Percentiles rank a stretch among this genome's conserved stretches.
Evolutionary conservation across 2,888 invertebrate species (phyloP).

Genomic region (Cheilosia scutellata): DNA sequence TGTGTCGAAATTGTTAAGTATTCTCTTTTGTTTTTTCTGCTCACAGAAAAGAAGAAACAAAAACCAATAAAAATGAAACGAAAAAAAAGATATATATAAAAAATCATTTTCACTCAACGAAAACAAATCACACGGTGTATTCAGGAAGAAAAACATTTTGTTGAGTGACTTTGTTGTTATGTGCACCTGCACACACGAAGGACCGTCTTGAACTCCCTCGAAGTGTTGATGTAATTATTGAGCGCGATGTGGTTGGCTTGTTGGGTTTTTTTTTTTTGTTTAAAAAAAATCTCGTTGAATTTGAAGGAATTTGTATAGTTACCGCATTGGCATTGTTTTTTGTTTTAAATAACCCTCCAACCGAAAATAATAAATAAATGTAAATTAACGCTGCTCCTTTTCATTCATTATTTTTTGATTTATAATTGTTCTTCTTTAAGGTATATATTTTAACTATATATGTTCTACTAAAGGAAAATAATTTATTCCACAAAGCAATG

Average conservation of each 20-base stretch:
- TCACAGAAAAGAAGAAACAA: constrained; percentile 61
- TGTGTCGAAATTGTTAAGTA: constrained; percentile 74
- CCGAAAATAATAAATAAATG: neutral
- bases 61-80: neutral
- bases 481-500: constrained; percentile 63
- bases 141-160: constrained; percentile 24
- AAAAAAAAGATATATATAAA: too few species aligned
- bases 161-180: neutral
- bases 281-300: neutral
- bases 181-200: neutral
- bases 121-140: constrained; percentile 30
- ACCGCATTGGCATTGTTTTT: constrained; percentile 22
- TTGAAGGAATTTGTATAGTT: constrained; percentile 18
- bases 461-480: constrained; percentile 57
- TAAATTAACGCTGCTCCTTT: constrained; percentile 43
- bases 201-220: neutral
- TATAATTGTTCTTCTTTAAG: constrained; percentile 36
- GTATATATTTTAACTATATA: constrained; percentile 60
- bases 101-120: constrained; percentile 56
- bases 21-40: constrained; percentile 57
- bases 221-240: neutral
- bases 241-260: constrained; percentile 20
- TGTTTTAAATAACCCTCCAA: constrained; percentile 14
- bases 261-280: constrained; percentile 22
- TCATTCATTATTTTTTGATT: constrained; percentile 29